Evolutionary conservation across 2,797 vertebrate species (phyloP).

Genomic region (Rhadinocentrus ornatus): DNA sequence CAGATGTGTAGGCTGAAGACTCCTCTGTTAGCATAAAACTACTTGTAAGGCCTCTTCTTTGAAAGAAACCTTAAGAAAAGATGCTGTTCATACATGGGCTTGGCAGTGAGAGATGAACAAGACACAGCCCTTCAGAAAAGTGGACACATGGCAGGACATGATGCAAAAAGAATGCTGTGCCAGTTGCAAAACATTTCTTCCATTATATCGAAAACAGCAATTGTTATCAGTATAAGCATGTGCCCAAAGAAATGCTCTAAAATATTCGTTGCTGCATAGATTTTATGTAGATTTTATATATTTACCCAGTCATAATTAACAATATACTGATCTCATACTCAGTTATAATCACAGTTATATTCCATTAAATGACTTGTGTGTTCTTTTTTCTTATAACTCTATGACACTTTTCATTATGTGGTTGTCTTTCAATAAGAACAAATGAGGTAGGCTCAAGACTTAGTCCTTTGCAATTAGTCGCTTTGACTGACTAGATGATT

Average conservation of each 20-base stretch:
- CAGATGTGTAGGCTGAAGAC: not conserved
- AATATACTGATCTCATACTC: not conserved
- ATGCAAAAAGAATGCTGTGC: not conserved
- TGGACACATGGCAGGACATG: not conserved
- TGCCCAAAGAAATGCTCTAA: not conserved
- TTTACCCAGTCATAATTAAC: not conserved
- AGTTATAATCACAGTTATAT: not conserved
- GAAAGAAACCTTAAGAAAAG: not conserved
- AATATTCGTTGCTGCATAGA: not conserved
- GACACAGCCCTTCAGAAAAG: not conserved
- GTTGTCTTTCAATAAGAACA: constrained; percentile 12
- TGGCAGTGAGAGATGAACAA: not conserved
- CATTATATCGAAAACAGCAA: not conserved
- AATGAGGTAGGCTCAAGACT: constrained; percentile 21
- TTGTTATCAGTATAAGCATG: too few species aligned
- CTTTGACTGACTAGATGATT: constrained; percentile 44
- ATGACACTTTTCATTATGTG: not conserved
- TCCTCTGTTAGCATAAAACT: not conserved
- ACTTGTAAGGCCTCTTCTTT: not conserved
- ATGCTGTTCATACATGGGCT: not conserved
- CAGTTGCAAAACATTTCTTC: not conserved
- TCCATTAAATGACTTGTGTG: not conserved
- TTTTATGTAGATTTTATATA: not conserved
- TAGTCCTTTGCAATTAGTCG: constrained; percentile 36
- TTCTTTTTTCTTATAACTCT: not conserved